A percentile compares a stretch with the other conserved stretches of the same genome.
Conservation (phyloP, 2,888 invertebrate species). For the Dysmachus trigonus region DNA sequence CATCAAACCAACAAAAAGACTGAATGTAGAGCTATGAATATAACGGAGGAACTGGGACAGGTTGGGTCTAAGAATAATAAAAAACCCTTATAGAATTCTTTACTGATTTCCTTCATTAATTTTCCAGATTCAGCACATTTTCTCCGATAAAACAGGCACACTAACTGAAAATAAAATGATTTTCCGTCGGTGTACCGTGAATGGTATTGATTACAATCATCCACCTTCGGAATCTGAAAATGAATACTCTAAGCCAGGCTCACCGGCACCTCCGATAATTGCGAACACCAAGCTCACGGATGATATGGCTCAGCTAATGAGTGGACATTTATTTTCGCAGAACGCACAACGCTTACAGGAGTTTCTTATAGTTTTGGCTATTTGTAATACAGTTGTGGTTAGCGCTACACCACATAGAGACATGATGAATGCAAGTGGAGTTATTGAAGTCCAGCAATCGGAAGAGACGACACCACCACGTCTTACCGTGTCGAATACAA, state of each 20-base stretch:
- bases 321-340: conserved; percentile 62
- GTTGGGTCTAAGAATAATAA: conserved; percentile 62
- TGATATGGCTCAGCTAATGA: conserved; percentile 65
- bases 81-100: background rate
- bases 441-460: conserved; percentile 65
- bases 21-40: conserved; percentile 93
- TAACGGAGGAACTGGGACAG: conserved; percentile 97
- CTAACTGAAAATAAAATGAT: conserved; percentile 98
- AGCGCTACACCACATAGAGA: conserved; percentile 81
- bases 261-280: conserved; percentile 66
- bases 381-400: conserved; percentile 97
- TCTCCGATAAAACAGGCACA: conserved; percentile 98
- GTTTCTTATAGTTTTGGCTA: conserved; percentile 88
- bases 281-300: conserved; percentile 66
- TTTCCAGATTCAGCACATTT: conserved; percentile 80
- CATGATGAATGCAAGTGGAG: conserved; percentile 75
- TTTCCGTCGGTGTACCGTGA: conserved; percentile 89
- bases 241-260: conserved; percentile 65
- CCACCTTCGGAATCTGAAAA: conserved; percentile 75
- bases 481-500: conserved; percentile 56
- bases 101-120: background rate
- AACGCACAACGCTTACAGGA: conserved; percentile 83
- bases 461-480: conserved; percentile 56
- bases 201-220: conserved; percentile 89
- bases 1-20: conserved; percentile 80